These are phyloP conservation scores for Murina feae DNA, from an alignment of 2,113 vertebrate genomes.

Conservation along the genomic window DNA sequence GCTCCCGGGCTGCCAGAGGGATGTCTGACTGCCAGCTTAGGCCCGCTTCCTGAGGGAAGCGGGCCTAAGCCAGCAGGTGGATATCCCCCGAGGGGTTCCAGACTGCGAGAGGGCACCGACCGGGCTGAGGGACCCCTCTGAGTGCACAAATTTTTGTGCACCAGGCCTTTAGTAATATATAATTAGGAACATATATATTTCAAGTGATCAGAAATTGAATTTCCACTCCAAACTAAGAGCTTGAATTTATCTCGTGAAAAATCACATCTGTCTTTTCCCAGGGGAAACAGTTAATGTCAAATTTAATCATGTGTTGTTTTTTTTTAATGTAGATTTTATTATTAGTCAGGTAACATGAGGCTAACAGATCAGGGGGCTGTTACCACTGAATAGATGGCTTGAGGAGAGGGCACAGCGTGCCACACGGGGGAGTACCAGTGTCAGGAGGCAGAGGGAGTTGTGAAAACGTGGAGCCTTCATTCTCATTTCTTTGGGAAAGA, in stretches of 20 bases:
- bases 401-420: background rate
- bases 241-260: background rate
- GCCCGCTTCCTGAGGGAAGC: too few species aligned
- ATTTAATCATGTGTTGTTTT: background rate
- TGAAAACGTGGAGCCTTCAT: background rate
- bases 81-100: too few species aligned
- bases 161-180: too few species aligned
- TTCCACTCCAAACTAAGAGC: background rate
- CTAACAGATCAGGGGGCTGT: background rate
- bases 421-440: too few species aligned
- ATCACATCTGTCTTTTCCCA: background rate
- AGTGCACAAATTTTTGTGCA: too few species aligned
- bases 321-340: background rate
- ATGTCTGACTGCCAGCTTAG: too few species aligned
- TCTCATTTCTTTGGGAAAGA: background rate
- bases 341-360: background rate
- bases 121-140: too few species aligned
- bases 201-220: background rate
- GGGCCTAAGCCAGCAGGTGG: too few species aligned
- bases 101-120: too few species aligned
- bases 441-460: background rate
- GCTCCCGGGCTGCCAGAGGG: too few species aligned
- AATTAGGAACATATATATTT: background rate
- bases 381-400: background rate
- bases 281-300: background rate